These are phyloP conservation scores for Trachops cirrhosus DNA, from an alignment of 2,797 vertebrate genomes.

Conservation along the genomic window DNA sequence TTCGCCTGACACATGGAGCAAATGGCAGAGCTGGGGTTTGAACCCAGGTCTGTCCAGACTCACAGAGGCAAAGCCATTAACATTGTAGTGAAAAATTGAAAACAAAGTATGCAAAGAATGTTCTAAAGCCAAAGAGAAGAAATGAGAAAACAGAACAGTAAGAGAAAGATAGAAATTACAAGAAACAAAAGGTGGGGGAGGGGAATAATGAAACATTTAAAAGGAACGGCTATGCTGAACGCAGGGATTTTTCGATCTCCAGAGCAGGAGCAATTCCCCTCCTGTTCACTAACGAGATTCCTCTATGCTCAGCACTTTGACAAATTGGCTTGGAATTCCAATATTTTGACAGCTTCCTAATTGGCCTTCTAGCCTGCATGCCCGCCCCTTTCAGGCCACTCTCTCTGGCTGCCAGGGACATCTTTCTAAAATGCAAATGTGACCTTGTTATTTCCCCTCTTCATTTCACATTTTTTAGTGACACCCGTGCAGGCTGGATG, in stretches of 20 bases:
- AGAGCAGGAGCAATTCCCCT: background rate
- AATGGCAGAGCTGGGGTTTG: background rate
- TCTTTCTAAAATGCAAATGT: background rate
- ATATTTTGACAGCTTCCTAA: background rate
- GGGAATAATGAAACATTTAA: background rate
- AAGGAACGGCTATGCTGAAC: background rate
- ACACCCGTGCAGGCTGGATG: background rate
- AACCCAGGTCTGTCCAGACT: background rate
- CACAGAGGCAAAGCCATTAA: background rate
- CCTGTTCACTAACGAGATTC: background rate
- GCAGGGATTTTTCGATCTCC: background rate
- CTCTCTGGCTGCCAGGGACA: background rate
- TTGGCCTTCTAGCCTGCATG: background rate
- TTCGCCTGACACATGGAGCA: background rate
- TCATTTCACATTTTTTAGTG: background rate
- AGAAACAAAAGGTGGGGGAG: background rate
- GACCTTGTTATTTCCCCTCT: background rate
- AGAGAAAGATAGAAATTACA: background rate
- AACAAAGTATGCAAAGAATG: background rate
- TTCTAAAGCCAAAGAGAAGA: background rate
- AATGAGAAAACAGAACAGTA: background rate
- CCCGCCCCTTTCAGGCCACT: background rate
- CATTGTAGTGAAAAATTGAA: background rate
- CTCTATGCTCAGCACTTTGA: background rate
- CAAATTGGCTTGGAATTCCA: background rate